A percentile compares a stretch with the other conserved stretches of the same genome.
These are phyloP conservation scores for Lineus longissimus DNA, from an alignment of 1,140 invertebrate genomes.

Conservation along the genomic window DNA sequence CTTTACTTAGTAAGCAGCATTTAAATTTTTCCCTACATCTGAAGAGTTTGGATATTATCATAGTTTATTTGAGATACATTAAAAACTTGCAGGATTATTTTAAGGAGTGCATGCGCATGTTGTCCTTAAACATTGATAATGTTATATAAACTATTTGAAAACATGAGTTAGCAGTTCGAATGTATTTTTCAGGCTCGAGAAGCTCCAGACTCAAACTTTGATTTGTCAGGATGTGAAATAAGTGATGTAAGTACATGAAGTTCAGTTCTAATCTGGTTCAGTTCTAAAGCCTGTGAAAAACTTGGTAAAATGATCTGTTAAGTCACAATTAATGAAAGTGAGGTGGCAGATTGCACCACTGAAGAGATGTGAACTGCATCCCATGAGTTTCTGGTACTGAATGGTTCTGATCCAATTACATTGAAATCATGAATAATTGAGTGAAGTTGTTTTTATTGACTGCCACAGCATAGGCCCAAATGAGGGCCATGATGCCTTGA, in stretches of 20 bases:
- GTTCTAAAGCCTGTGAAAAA: background rate
- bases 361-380: background rate
- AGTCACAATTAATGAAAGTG: background rate
- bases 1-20: slow-evolving; percentile 11
- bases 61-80: too few species aligned
- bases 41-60: too few species aligned
- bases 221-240: slow-evolving; percentile 69
- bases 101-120: too few species aligned
- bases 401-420: background rate
- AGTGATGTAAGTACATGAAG: slow-evolving; percentile 47
- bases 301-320: background rate
- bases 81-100: too few species aligned
- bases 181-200: slow-evolving; percentile 67
- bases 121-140: too few species aligned
- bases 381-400: background rate
- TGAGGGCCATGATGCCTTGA: too few species aligned
- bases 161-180: too few species aligned
- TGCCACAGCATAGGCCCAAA: too few species aligned
- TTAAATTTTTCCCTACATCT: too few species aligned
- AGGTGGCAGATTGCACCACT: background rate
- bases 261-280: background rate
- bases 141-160: too few species aligned
- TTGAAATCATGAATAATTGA: background rate
- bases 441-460: too few species aligned
- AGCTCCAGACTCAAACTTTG: slow-evolving; percentile 70